Evolutionary conservation across 2,113 vertebrate genomes (phyloP), one percentile per base, ranked within the genome.

Genomic region (Caranx melampygus): DNA sequence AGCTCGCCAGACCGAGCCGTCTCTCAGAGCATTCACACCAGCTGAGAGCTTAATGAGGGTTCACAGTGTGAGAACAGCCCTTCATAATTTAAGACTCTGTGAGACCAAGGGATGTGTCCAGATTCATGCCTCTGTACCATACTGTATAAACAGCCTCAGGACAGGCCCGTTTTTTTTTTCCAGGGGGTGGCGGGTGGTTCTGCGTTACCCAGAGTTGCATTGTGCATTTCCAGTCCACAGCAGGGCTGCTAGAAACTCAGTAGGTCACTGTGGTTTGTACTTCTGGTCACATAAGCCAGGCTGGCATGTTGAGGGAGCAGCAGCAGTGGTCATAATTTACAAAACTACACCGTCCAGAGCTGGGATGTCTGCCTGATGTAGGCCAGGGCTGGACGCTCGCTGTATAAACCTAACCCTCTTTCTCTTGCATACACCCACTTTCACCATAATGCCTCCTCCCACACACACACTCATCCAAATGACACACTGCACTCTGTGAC

Each of bases 41-140:
- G 89, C 91, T 89, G 90, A 91, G 90, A 87, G 85, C 78, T 85
- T 90, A 91, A 92, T 89, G 87, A 92, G 90, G 70, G 78, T 81
- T 88, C 88, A 70, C 87, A 88, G 75, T 83, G 81, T 87, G 87
- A 74, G 82, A 90, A 85, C 86, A 60, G 66, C 72, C 76, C 81
- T 86, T 91, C 70, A 83, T 83, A 62, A 87, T 91, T 88, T 82
- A 90, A 85, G 75, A 86, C 84, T 77, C 80, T 57, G 59, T 66
- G 73, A 91, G 86, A 72, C 67, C 75, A 81, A 88, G 71, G 73
- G 89, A 92, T 83, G 82, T 67, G 87, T 67, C 63, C 72, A 79
- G 78, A 89, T 87, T 79, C 77, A 74, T 84, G 78, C 70, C 37
- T 63, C 44, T 84, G 67, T 64, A 52, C 58, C 60, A 52, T 20